A percentile compares a stretch with the other conserved stretches of the same genome.
Conservation (phyloP, 2,113 vertebrate genomes). For the Bambusicola thoracicus region DNA sequence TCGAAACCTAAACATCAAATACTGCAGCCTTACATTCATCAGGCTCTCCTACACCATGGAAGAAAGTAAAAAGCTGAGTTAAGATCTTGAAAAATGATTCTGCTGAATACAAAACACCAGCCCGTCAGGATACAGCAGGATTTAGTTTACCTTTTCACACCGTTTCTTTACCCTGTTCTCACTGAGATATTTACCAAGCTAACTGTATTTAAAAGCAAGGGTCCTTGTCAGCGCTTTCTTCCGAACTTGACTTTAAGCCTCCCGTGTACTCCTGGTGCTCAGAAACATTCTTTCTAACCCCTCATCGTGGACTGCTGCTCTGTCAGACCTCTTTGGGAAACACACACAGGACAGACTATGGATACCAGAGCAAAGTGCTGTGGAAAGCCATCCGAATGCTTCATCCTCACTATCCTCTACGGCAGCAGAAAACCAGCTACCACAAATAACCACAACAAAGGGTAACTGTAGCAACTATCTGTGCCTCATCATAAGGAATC, state of each 20-base stretch:
- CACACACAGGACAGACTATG: neutral
- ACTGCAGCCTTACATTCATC: neutral
- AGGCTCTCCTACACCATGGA: neutral
- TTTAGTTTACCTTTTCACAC: slow-evolving; percentile 8
- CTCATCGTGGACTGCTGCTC: neutral
- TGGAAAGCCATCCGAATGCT: neutral
- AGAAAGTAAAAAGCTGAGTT: neutral
- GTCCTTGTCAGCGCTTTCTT: neutral
- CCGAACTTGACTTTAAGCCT: neutral
- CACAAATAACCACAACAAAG: slow-evolving; percentile 11
- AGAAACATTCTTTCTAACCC: slow-evolving; percentile 19
- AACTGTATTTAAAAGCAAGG: slow-evolving; percentile 28
- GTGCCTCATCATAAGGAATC: neutral
- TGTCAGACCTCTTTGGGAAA: slow-evolving; percentile 15
- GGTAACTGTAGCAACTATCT: slow-evolving; percentile 14
- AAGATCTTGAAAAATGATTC: neutral
- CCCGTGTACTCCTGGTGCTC: neutral
- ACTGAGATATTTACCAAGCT: slow-evolving; percentile 1
- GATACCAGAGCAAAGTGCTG: neutral
- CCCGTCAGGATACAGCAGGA: neutral
- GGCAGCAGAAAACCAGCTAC: slow-evolving; percentile 22
- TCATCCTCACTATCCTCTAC: neutral
- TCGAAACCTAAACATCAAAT: neutral
- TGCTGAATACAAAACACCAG: neutral
- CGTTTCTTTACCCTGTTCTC: slow-evolving; percentile 7